Evolutionary conservation across 2,797 vertebrate genomes (phyloP), one percentile per base, ranked within the genome.

Genomic region (Cephalopachus bancanus): DNA sequence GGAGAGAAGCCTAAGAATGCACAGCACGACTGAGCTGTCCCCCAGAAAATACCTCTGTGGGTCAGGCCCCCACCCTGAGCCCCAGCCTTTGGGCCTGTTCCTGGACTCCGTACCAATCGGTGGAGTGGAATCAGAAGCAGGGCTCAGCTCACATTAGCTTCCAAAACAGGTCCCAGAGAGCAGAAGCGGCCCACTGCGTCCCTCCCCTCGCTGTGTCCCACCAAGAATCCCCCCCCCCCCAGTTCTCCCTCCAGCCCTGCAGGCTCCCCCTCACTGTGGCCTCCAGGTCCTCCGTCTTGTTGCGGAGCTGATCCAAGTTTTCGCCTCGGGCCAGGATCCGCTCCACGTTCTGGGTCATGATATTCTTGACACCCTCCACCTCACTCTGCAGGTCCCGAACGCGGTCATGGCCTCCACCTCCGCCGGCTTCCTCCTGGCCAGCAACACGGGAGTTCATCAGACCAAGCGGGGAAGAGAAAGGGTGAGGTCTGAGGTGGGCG

Each of bases 261-360:
- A 10, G 30, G 59, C 5, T 55, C 86, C 93, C 64, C 26, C 99
- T 99, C 92, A 99, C 99, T 83, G 99, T 99, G 69, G 99, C 99
- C 97, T 99, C 99, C 96, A 99, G 99, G 96, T 99, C 99, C 97
- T 99, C 99, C 0, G 99, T 99, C 98, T 99, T 99, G 96, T 98
- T 99, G 98, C 99, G 99, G 69, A 99, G 99, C 84, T 99, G 99
- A 37, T 99, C 99, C 91, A 99, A 96, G 89, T 99, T 99, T 97
- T 99, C 99, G 0, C 99, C 99, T 2, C 99, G 99, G 1, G 99
- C 99, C 98, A 99, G 98, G 97, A 99, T 99, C 44, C 99, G 98
- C 95, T 99, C 99, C 94, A 99, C 99, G 11, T 99, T 99, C 98
- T 99, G 98, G 0, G 98, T 99, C 99, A 99, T 99, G 95, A 99